A percentile compares a stretch with the other conserved stretches of the same genome.
Conservation (phyloP, 2,797 vertebrate genomes). For the Okamejei kenojei region DNA sequence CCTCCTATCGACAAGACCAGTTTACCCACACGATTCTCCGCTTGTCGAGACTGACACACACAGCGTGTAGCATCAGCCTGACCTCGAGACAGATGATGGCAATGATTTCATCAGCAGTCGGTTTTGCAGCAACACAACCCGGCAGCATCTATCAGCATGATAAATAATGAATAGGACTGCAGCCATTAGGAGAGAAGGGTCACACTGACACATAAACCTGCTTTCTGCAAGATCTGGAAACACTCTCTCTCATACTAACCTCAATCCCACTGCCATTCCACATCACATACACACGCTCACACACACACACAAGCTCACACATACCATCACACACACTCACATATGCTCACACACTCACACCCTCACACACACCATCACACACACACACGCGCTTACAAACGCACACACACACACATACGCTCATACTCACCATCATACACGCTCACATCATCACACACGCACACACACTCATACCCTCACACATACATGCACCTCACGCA, state of each 20-base stretch:
- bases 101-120: not conserved
- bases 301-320: too few species aligned
- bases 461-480: too few species aligned
- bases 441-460: too few species aligned
- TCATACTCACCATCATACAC: not conserved
- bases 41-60: not conserved
- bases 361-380: not conserved
- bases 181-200: not conserved
- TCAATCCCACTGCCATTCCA: too few species aligned
- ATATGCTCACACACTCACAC: too few species aligned
- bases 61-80: not conserved
- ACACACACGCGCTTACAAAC: too few species aligned
- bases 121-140: not conserved
- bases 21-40: not conserved
- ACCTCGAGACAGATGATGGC: not conserved
- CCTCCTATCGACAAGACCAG: not conserved
- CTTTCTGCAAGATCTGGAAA: not conserved
- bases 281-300: too few species aligned
- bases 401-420: too few species aligned
- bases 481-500: not conserved
- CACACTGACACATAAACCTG: not conserved
- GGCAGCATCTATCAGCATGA: not conserved
- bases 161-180: conserved; percentile 5
- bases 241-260: not conserved
- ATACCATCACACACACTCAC: not conserved